A percentile compares a stretch with the other conserved stretches of the same genome.
Conservation (phyloP, 2,797 vertebrate genomes). For the Lindbergichthys nudifrons region DNA sequence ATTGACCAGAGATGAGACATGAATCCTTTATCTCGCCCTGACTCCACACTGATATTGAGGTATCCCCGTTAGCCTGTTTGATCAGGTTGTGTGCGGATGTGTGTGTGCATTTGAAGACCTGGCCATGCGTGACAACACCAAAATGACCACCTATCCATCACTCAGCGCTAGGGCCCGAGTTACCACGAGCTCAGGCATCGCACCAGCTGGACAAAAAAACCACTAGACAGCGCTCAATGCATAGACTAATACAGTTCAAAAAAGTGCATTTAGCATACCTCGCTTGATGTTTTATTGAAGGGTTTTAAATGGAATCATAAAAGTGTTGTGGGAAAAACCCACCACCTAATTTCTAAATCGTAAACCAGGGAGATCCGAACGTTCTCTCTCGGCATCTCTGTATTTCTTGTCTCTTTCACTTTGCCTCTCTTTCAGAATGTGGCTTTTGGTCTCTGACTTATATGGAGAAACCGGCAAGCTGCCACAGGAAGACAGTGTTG, state of each 20-base stretch:
- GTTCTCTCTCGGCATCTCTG: conserved; percentile 23
- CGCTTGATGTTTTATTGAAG: conserved; percentile 18
- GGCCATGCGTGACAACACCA: conserved; percentile 71
- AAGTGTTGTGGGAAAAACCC: conserved; percentile 68
- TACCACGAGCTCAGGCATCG: conserved; percentile 64
- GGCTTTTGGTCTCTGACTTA: conserved; percentile 73
- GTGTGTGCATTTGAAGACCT: conserved; percentile 42
- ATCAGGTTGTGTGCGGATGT: conserved; percentile 70
- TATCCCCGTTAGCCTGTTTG: conserved; percentile 72
- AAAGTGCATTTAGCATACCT: conserved; percentile 29
- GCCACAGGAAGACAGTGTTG: conserved; percentile 74
- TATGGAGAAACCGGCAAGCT: conserved; percentile 64
- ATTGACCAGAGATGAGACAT: conserved; percentile 40
- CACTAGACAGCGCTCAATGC: conserved; percentile 23
- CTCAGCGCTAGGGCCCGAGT: conserved; percentile 56
- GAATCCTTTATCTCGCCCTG: conserved; percentile 63
- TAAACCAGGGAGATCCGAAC: conserved; percentile 52
- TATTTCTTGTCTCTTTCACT: conserved; percentile 42
- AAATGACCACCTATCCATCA: conserved; percentile 70
- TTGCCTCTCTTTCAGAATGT: conserved; percentile 52
- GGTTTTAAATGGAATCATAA: conserved; percentile 47
- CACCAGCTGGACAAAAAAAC: conserved; percentile 64
- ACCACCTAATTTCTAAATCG: conserved; percentile 54
- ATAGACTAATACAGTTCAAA: conserved; percentile 15
- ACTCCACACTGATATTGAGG: conserved; percentile 57